Conservation (phyloP, 2,113 vertebrate genomes). For the Plotosus lineatus region DNA sequence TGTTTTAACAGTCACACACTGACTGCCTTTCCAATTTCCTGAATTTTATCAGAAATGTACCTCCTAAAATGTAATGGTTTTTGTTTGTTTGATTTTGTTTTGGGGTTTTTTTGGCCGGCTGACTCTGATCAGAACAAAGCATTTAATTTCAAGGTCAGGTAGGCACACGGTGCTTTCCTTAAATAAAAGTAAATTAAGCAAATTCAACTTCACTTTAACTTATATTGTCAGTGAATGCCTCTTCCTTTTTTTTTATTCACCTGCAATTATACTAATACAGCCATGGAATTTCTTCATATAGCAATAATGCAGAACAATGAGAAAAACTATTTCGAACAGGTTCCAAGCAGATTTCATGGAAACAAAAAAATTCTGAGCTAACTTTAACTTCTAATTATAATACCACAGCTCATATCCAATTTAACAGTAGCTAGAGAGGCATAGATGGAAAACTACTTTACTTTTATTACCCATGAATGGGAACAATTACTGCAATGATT, state of each 20-base stretch:
- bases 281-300: not conserved
- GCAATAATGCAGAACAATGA: not conserved
- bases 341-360: not conserved
- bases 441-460: slow-evolving; percentile 46
- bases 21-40: not conserved
- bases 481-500: slow-evolving; percentile 61
- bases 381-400: not conserved
- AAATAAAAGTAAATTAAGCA: not conserved
- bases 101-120: not conserved
- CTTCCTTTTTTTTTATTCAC: too few relatives aligned
- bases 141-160: slow-evolving; percentile 12
- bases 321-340: not conserved
- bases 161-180: slow-evolving; percentile 3
- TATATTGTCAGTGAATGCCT: not conserved
- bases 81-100: too few relatives aligned
- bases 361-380: not conserved
- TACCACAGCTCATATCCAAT: not conserved
- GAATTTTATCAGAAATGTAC: not conserved
- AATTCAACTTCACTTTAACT: not conserved
- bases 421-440: not conserved
- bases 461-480: slow-evolving; percentile 49
- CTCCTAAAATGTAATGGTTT: not conserved
- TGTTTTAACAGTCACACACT: not conserved
- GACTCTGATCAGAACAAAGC: not conserved
- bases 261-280: too few relatives aligned